Conservation (phyloP, 1,140 invertebrate species). For the Hyles vespertilio region DNA sequence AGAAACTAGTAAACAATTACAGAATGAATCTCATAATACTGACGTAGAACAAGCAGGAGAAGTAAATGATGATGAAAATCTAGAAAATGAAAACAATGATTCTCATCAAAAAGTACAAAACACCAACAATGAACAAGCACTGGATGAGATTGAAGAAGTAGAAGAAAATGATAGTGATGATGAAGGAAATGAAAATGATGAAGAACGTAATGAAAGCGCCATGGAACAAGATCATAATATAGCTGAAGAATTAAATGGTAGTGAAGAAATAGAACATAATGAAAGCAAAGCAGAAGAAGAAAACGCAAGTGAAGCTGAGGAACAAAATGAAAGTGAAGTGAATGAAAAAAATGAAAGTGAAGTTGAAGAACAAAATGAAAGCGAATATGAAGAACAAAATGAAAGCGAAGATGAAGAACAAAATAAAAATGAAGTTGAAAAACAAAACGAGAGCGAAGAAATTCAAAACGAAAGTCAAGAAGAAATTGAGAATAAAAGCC, state of each 20-base stretch:
- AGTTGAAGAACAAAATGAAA: conserved; percentile 11
- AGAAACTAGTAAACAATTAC: no score
- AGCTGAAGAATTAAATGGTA: conserved; percentile 14
- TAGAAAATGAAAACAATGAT: neutral
- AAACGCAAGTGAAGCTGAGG: conserved; percentile 10
- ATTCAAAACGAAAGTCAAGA: conserved; percentile 1
- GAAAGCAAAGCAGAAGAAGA: conserved; percentile 10
- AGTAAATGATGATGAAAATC: neutral
- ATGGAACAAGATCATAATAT: conserved; percentile 10
- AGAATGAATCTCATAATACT: no score
- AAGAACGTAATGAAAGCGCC: conserved; percentile 8
- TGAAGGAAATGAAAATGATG: conserved; percentile 11
- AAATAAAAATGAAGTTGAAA: conserved; percentile 7
- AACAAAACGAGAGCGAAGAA: conserved; percentile 20
- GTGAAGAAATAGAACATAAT: conserved; percentile 10
- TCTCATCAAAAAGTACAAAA: conserved; percentile 6
- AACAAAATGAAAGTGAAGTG: conserved; percentile 13
- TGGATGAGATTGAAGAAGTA: conserved; percentile 9
- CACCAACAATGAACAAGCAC: conserved; percentile 11
- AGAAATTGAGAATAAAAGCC: no score
- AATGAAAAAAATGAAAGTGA: conserved; percentile 7
- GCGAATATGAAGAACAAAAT: conserved; percentile 13
- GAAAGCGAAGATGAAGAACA: conserved; percentile 1
- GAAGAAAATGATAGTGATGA: conserved; percentile 11
- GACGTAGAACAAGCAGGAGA: neutral